These are phyloP conservation scores for Aphis gossypii DNA, from an alignment of 1,140 invertebrate genomes.

Conservation along the genomic window DNA sequence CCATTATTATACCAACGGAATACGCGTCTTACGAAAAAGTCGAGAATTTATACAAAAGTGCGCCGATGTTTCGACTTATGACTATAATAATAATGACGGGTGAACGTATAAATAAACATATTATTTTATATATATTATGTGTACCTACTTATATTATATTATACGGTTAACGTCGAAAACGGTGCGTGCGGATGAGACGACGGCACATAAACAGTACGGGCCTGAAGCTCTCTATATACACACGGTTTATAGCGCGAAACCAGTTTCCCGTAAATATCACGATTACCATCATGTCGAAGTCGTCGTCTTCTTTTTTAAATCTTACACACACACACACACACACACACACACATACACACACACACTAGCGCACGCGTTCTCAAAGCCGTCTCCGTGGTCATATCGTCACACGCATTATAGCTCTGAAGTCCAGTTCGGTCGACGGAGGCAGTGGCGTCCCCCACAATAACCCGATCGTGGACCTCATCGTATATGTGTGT, in stretches of 20 bases:
- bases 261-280: conserved; percentile 47
- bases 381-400: neutral
- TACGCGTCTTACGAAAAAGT: neutral
- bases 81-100: neutral
- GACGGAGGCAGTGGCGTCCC: neutral
- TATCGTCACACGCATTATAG: neutral
- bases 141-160: neutral
- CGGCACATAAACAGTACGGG: neutral
- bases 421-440: neutral
- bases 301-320: conserved; percentile 15
- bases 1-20: neutral
- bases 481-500: neutral
- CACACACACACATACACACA: too few relatives aligned
- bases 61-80: neutral
- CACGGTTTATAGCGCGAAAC: neutral
- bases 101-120: neutral
- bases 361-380: too few relatives aligned
- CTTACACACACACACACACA: neutral
- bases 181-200: neutral
- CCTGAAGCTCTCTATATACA: neutral
- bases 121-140: neutral
- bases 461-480: conserved; percentile 26
- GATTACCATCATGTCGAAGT: conserved; percentile 45
- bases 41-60: neutral
- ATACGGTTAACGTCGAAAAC: conserved; percentile 8